Conservation (phyloP, 2,888 invertebrate genomes). For the Zelleria hepariella region DNA sequence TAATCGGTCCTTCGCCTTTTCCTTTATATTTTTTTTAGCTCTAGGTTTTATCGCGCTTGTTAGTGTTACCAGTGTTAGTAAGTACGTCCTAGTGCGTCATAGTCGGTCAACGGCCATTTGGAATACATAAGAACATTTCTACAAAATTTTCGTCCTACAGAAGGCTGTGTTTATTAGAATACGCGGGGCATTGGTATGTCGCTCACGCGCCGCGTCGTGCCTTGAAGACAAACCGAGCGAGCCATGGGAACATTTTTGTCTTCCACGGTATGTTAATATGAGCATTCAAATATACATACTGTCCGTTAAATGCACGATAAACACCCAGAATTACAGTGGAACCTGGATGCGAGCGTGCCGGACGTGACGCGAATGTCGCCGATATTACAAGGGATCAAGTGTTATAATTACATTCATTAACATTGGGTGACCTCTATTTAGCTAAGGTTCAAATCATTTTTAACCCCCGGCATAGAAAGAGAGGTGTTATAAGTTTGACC, state of each 20-base stretch:
- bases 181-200: slow-evolving; percentile 55
- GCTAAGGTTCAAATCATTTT: too few species aligned
- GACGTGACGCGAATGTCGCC: slow-evolving; percentile 64
- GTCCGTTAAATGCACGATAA: slow-evolving; percentile 73
- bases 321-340: slow-evolving; percentile 72
- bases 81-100: slow-evolving; percentile 23
- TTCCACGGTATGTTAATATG: slow-evolving; percentile 73
- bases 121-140: slow-evolving; percentile 71
- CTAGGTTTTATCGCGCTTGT: not conserved
- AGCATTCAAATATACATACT: slow-evolving; percentile 72
- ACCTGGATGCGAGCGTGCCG: slow-evolving; percentile 61
- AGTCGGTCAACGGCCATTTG: slow-evolving; percentile 60
- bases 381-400: slow-evolving; percentile 30
- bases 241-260: slow-evolving; percentile 73
- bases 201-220: slow-evolving; percentile 61
- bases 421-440: too few species aligned
- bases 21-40: not conserved
- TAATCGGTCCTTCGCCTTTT: not conserved
- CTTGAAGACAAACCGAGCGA: slow-evolving; percentile 55
- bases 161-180: slow-evolving; percentile 71
- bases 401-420: slow-evolving; percentile 15
- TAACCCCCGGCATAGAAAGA: too few species aligned
- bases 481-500: too few species aligned
- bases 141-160: slow-evolving; percentile 72
- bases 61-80: not conserved